phyloP scores from a whole-genome alignment of 2,797 vertebrate genomes.

The Tapera naevia region DNA sequence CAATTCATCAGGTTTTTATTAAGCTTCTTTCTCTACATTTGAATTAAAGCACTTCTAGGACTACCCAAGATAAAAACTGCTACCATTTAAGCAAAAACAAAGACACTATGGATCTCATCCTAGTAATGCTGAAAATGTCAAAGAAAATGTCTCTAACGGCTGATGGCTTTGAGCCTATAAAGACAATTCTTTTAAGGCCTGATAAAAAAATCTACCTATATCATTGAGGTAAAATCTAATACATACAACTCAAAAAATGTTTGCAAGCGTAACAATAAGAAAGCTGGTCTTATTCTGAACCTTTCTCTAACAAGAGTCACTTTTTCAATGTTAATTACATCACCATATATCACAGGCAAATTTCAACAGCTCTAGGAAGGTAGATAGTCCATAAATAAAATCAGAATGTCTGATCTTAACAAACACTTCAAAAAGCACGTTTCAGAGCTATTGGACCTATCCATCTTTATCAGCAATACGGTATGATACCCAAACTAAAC shows the following conservation, averaged over 20 bases:
- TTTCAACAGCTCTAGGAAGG: neutral
- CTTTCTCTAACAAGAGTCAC: neutral
- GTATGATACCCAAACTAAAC: neutral
- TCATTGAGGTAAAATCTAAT: neutral
- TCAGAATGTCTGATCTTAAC: neutral
- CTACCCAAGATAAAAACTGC: neutral
- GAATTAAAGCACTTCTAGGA: neutral
- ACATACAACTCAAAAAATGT: neutral
- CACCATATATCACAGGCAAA: rapidly evolving
- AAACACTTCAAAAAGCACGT: neutral
- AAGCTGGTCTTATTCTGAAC: neutral
- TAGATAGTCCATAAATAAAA: neutral
- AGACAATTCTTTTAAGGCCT: neutral
- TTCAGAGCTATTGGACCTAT: neutral
- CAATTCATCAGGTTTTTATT: constrained; percentile 29
- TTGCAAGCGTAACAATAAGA: neutral
- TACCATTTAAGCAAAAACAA: neutral
- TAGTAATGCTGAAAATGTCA: constrained; percentile 2
- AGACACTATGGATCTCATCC: neutral
- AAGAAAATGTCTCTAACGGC: neutral
- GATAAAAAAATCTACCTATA: neutral
- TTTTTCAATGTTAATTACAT: neutral
- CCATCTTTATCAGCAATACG: neutral
- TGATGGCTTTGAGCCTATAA: neutral
- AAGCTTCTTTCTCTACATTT: constrained; percentile 15